These are phyloP conservation scores for Euthynnus affinis DNA, from an alignment of 2,797 vertebrate genomes.

Conservation along the genomic window DNA sequence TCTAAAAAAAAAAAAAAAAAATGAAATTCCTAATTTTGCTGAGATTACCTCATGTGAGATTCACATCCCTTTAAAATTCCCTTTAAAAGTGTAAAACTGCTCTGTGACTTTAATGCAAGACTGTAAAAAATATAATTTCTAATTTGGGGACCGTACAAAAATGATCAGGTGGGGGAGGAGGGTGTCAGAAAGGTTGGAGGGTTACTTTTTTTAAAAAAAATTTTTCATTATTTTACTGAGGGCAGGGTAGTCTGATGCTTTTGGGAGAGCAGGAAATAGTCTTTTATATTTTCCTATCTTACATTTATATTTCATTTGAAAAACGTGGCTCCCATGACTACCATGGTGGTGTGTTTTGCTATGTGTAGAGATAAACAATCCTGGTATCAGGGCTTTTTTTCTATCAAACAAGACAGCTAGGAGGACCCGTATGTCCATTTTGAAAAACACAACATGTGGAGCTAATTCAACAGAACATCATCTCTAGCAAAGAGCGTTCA, in stretches of 20 bases:
- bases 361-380: background rate
- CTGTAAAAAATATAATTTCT: too few relatives aligned
- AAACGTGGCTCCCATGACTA: too few relatives aligned
- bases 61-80: too few relatives aligned
- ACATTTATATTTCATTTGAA: background rate
- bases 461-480: background rate
- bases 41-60: background rate
- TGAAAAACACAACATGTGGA: slow-evolving; percentile 3
- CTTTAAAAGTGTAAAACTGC: too few relatives aligned
- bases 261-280: background rate
- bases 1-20: background rate
- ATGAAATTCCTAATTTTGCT: background rate
- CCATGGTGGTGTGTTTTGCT: background rate
- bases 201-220: too few relatives aligned
- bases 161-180: too few relatives aligned
- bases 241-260: too few relatives aligned
- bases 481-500: background rate
- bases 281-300: too few relatives aligned
- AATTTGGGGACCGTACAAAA: background rate
- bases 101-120: background rate
- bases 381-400: background rate
- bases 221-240: too few relatives aligned
- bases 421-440: background rate
- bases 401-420: background rate
- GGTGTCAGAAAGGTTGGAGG: too few relatives aligned